Evolutionary conservation across 2,888 invertebrate species (phyloP).

Genomic region (Omphaloscelis lunosa): DNA sequence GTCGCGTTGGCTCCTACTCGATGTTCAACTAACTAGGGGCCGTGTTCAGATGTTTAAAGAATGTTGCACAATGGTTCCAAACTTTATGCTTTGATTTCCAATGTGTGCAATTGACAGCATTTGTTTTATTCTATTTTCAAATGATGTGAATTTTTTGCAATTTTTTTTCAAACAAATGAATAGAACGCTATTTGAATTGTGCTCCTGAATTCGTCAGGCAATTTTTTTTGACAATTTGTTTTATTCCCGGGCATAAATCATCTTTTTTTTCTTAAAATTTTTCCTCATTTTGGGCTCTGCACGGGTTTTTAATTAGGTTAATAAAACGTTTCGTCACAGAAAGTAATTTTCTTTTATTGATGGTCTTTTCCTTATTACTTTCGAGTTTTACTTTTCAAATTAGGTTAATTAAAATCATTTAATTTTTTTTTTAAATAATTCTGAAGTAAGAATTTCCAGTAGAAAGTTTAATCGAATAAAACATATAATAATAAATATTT

Average conservation of each 20-base stretch:
- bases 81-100: constrained; percentile 15
- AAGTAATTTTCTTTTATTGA: constrained; percentile 56
- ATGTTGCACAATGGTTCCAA: constrained; percentile 56
- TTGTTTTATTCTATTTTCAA: constrained; percentile 19
- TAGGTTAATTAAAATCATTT: constrained; percentile 46
- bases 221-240: constrained; percentile 23
- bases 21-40: constrained; percentile 72
- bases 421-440: constrained; percentile 8
- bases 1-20: constrained; percentile 65
- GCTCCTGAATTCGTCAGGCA: constrained; percentile 15
- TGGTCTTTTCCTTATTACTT: constrained; percentile 48
- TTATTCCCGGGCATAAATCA: constrained; percentile 32
- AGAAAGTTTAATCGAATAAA: constrained; percentile 3
- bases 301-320: constrained; percentile 56
- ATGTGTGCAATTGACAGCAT: neutral
- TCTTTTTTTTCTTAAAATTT: constrained; percentile 13
- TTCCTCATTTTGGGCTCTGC: constrained; percentile 30
- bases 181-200: constrained; percentile 29
- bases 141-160: neutral
- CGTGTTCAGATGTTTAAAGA: constrained; percentile 66
- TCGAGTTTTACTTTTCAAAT: constrained; percentile 42
- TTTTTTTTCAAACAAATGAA: constrained; percentile 29
- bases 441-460: neutral
- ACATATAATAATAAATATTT: no score
- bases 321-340: constrained; percentile 55